phyloP scores from a whole-genome alignment of 2,113 vertebrate species.

The Solea solea region DNA sequence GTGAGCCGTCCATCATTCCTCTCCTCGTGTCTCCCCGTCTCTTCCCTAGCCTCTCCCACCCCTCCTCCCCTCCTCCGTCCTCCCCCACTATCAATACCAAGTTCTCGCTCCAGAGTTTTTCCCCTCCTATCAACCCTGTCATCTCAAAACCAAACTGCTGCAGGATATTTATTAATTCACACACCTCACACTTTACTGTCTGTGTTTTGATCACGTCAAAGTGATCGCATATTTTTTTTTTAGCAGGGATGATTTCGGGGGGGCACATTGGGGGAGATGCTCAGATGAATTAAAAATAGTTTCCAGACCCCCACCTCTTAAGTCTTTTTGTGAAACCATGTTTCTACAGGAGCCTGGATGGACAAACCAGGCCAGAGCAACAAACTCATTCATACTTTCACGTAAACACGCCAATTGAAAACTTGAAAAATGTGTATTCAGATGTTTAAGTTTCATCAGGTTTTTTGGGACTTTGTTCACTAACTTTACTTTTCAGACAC shows the following conservation, averaged over 20 bases:
- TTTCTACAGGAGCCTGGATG: too few species aligned
- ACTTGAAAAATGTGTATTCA: too few species aligned
- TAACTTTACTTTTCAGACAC: too few species aligned
- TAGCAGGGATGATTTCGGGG: conserved; percentile 16
- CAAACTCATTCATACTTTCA: too few species aligned
- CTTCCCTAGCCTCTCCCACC: conserved; percentile 16
- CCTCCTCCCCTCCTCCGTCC: background rate
- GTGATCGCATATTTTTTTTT: background rate
- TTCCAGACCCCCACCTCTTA: conserved; percentile 48
- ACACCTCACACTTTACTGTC: conserved; percentile 29
- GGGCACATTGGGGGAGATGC: conserved; percentile 20
- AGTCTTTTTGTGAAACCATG: background rate
- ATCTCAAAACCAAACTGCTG: conserved; percentile 33
- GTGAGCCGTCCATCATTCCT: conserved; percentile 77
- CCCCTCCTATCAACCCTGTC: too few species aligned
- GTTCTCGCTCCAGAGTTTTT: conserved; percentile 22
- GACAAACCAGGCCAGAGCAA: too few species aligned
- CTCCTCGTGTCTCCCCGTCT: conserved; percentile 43
- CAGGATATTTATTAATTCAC: conserved; percentile 45
- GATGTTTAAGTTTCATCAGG: too few species aligned
- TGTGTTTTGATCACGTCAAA: conserved; percentile 45
- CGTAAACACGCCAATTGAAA: too few species aligned
- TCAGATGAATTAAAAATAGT: conserved; percentile 26
- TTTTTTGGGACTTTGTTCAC: too few species aligned
- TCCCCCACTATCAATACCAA: background rate